Percentiles rank a stretch among this genome's conserved stretches.
These are phyloP conservation scores for Beris chalybata DNA, from an alignment of 2,888 invertebrate species.

Conservation along the genomic window DNA sequence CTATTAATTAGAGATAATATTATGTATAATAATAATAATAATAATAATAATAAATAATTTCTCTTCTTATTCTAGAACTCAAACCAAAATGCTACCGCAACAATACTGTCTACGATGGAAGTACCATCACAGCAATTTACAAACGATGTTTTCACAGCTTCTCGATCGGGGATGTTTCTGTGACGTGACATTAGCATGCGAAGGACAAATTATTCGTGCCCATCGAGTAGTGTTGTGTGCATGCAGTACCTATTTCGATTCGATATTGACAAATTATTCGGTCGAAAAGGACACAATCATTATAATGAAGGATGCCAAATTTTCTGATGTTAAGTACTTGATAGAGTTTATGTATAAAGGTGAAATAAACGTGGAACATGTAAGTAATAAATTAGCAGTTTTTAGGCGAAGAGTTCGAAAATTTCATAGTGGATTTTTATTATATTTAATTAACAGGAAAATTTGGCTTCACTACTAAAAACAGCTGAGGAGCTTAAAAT, in stretches of 20 bases:
- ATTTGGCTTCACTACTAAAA: slow-evolving; percentile 82
- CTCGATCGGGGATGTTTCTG: slow-evolving; percentile 87
- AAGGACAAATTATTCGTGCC: slow-evolving; percentile 75
- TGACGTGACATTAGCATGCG: slow-evolving; percentile 86
- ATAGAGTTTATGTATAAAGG: slow-evolving; percentile 96
- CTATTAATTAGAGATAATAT: no score
- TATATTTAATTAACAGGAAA: slow-evolving; percentile 62
- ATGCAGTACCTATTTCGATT: slow-evolving; percentile 89
- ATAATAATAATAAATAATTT: no score
- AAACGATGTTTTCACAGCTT: slow-evolving; percentile 86
- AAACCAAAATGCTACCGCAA: slow-evolving; percentile 70
- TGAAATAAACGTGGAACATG: slow-evolving; percentile 92
- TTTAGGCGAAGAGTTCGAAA: background rate
- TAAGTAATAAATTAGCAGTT: slow-evolving; percentile 59
- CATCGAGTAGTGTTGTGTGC: slow-evolving; percentile 88
- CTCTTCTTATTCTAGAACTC: no score
- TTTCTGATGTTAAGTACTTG: slow-evolving; percentile 84
- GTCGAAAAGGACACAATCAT: slow-evolving; percentile 80
- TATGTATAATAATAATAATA: no score
- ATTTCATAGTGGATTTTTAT: background rate
- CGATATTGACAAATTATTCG: slow-evolving; percentile 75
- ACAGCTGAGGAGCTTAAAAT: slow-evolving; percentile 91
- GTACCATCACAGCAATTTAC: slow-evolving; percentile 87
- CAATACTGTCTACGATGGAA: slow-evolving; percentile 93
- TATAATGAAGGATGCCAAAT: slow-evolving; percentile 88